A percentile compares a stretch with the other conserved stretches of the same genome.
These are phyloP conservation scores for Cranoglanis bouderius DNA, from an alignment of 2,113 vertebrate species.

Conservation along the genomic window DNA sequence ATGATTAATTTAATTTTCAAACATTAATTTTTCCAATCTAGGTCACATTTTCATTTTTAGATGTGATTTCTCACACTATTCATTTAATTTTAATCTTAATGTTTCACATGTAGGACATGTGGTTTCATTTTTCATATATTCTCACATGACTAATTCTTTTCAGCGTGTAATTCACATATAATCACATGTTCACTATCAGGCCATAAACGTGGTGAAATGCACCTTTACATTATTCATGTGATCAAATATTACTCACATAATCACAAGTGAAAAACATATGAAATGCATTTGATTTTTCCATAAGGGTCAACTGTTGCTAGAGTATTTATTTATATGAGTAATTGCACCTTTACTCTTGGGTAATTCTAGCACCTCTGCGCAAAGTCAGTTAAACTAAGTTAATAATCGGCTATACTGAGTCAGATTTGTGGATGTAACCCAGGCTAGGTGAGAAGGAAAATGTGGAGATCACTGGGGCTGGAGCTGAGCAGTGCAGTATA, in stretches of 20 bases:
- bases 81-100: not conserved
- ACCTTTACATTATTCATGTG: not conserved
- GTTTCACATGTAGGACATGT: no score
- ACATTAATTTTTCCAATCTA: not conserved
- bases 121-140: no score
- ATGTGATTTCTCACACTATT: not conserved
- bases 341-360: not conserved
- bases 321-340: no score
- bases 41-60: not conserved
- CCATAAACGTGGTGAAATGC: not conserved
- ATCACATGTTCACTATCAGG: not conserved
- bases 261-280: not conserved
- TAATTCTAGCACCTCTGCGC: not conserved
- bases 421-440: not conserved
- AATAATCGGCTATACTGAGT: not conserved
- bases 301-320: not conserved
- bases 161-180: not conserved
- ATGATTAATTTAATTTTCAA: not conserved
- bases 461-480: not conserved
- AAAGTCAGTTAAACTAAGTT: not conserved
- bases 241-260: not conserved
- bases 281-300: not conserved
- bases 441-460: not conserved
- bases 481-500: slow-evolving; percentile 6
- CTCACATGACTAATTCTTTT: no score